These are phyloP conservation scores for Laticauda colubrina DNA, from an alignment of 2,113 vertebrate genomes.

Conservation along the genomic window DNA sequence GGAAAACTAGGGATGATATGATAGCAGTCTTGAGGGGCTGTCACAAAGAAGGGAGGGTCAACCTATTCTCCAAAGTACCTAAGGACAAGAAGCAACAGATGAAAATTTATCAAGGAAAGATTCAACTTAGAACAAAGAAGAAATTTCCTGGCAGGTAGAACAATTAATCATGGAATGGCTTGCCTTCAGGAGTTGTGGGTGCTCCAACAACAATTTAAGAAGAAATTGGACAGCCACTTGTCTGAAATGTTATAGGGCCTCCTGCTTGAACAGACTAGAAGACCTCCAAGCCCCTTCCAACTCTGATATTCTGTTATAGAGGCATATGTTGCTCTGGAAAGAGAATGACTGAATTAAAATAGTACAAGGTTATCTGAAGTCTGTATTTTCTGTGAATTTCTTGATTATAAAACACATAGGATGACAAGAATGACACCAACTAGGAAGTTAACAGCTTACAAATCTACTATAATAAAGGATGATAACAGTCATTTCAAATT, in stretches of 20 bases:
- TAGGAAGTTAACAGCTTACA: background rate
- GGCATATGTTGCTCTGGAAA: background rate
- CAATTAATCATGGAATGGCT: background rate
- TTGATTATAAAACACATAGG: background rate
- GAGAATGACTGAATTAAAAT: background rate
- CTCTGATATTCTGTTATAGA: background rate
- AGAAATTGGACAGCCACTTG: background rate
- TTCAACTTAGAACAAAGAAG: background rate
- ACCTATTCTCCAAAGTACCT: background rate
- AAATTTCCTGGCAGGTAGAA: background rate
- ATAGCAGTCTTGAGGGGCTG: background rate
- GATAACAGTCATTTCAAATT: background rate
- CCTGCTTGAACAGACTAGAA: background rate
- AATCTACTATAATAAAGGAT: slow-evolving; percentile 28
- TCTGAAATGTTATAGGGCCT: background rate
- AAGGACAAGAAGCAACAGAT: background rate
- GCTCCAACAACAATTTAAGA: background rate
- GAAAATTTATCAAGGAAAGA: background rate
- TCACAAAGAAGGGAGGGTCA: background rate
- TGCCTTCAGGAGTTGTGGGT: background rate
- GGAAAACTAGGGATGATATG: background rate
- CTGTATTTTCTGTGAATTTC: background rate
- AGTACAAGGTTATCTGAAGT: background rate
- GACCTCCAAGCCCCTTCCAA: background rate
- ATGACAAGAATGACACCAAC: background rate